Evolutionary conservation across 2,797 vertebrate genomes (phyloP).

Genomic region (Adelosebastes latens): DNA sequence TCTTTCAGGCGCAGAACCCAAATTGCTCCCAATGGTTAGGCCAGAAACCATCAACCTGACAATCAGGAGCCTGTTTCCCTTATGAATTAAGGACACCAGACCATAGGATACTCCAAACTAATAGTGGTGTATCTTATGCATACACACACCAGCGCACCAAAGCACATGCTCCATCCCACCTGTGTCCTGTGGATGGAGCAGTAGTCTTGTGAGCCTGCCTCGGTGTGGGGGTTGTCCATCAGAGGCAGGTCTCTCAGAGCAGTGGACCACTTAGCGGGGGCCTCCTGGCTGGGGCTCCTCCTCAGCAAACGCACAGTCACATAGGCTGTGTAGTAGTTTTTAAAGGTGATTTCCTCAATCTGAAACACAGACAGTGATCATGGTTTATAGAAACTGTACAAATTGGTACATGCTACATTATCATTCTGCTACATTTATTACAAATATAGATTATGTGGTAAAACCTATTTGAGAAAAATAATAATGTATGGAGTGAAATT

Average conservation of each 20-base stretch:
- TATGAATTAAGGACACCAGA: too few species aligned
- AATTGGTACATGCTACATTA: neutral
- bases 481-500: too few species aligned
- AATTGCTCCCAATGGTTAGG: too few species aligned
- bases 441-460: neutral
- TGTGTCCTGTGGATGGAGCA: conserved; percentile 88
- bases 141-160: neutral
- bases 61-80: too few species aligned
- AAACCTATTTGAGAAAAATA: neutral
- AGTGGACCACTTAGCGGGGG: conserved; percentile 86
- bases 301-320: conserved; percentile 87
- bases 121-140: too few species aligned
- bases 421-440: neutral
- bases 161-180: conserved; percentile 70
- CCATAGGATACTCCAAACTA: too few species aligned
- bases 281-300: conserved; percentile 55
- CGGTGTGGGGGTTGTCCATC: conserved; percentile 93
- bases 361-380: conserved; percentile 50
- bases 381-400: neutral
- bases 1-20: too few species aligned
- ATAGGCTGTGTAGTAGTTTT: conserved; percentile 94
- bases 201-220: conserved; percentile 92
- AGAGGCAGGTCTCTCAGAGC: conserved; percentile 87
- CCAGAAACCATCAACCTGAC: too few species aligned
- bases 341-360: conserved; percentile 92